phyloP scores from a whole-genome alignment of 2,797 vertebrate genomes.

The Mastacembelus armatus region DNA sequence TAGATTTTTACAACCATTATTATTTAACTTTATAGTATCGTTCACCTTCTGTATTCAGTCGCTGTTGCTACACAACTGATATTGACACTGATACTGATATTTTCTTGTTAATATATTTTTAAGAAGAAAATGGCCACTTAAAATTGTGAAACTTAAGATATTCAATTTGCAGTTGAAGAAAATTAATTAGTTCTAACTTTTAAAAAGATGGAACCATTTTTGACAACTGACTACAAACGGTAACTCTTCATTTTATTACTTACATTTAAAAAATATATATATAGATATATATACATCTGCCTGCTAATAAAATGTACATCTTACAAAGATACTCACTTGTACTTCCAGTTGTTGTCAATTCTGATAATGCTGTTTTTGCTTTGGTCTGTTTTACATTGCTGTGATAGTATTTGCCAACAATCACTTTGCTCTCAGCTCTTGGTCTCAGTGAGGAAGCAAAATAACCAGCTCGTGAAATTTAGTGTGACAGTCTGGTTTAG shows the following conservation, averaged over 20 bases:
- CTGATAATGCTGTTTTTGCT: conserved; percentile 5
- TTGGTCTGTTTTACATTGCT: conserved; percentile 3
- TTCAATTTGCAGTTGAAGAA: no score
- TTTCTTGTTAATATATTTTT: no score
- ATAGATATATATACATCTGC: no score
- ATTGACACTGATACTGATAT: background rate
- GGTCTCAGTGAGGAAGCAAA: conserved; percentile 16
- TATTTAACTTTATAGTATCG: background rate
- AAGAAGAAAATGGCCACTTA: no score
- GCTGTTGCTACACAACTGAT: background rate
- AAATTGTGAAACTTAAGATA: background rate
- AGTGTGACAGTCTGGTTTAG: conserved; percentile 20
- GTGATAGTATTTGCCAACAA: conserved; percentile 12
- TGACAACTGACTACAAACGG: no score
- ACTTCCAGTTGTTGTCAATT: background rate
- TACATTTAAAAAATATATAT: no score
- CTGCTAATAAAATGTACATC: no score
- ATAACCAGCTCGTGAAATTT: conserved; percentile 36
- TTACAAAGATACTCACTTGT: background rate
- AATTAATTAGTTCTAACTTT: background rate
- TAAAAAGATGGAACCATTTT: background rate
- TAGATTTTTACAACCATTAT: background rate
- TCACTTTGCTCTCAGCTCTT: conserved; percentile 7
- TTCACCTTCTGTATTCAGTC: background rate
- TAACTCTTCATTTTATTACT: no score